Evolutionary conservation across 2,888 invertebrate genomes (phyloP).

Genomic region (Parelbella ahira): DNA sequence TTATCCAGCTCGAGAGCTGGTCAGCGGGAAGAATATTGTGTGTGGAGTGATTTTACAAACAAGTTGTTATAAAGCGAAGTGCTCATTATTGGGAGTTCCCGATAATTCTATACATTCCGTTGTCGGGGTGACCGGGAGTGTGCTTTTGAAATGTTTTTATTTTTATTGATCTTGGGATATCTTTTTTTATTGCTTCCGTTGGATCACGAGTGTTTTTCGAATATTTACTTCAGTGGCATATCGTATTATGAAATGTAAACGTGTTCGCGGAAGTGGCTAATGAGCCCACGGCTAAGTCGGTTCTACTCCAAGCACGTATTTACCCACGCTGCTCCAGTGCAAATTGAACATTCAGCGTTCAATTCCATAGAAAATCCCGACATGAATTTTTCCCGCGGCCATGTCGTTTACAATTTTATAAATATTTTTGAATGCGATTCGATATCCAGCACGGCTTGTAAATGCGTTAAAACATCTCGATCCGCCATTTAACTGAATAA

Average conservation of each 20-base stretch:
- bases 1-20: conserved; percentile 59
- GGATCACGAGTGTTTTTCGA: too few relatives aligned
- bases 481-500: conserved; percentile 25
- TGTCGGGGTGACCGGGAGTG: conserved; percentile 27
- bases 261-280: too few relatives aligned
- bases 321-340: too few relatives aligned
- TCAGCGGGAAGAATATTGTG: conserved; percentile 36
- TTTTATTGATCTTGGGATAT: conserved; percentile 18
- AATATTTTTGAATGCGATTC: conserved; percentile 9
- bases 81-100: conserved; percentile 36
- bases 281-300: too few relatives aligned
- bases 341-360: too few relatives aligned
- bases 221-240: too few relatives aligned
- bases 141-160: conserved; percentile 31
- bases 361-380: too few relatives aligned
- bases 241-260: too few relatives aligned
- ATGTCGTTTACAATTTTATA: conserved; percentile 17
- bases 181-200: conserved; percentile 20
- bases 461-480: conserved; percentile 31
- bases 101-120: conserved; percentile 33
- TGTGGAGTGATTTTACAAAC: conserved; percentile 26
- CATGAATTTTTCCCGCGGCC: too few relatives aligned
- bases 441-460: conserved; percentile 25
- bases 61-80: conserved; percentile 33
- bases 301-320: too few relatives aligned